phyloP scores from a whole-genome alignment of 2,797 vertebrate species.

The Meriones psammophilus region DNA sequence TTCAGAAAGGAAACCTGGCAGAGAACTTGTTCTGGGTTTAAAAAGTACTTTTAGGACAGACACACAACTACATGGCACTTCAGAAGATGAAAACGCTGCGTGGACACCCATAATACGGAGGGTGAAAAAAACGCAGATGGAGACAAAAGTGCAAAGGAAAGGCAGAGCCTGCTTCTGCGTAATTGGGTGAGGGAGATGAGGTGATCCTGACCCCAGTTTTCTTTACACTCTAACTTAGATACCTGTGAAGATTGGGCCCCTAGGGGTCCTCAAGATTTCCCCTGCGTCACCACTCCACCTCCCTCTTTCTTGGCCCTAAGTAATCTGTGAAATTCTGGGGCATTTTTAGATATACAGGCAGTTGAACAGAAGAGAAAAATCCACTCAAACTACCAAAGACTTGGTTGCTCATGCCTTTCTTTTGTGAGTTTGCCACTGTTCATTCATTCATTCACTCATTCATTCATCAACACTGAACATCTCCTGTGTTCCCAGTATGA shows the following conservation, averaged over 20 bases:
- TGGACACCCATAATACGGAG: background rate
- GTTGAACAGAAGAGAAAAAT: background rate
- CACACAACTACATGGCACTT: background rate
- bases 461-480: too few relatives aligned
- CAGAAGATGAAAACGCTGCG: background rate
- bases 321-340: too few relatives aligned
- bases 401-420: background rate
- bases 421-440: background rate
- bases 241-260: background rate
- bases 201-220: background rate
- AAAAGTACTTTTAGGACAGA: background rate
- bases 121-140: fast-evolving
- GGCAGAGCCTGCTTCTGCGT: background rate
- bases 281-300: fast-evolving
- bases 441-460: background rate
- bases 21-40: background rate
- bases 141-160: too few relatives aligned
- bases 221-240: background rate
- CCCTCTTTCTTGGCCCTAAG: too few relatives aligned
- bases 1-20: background rate
- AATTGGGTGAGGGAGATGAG: background rate
- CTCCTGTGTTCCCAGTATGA: background rate
- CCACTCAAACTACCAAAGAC: background rate
- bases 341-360: background rate
- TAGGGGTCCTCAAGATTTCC: background rate